Evolutionary conservation across 2,797 vertebrate genomes (phyloP).

Genomic region (Microtus obscurus): DNA sequence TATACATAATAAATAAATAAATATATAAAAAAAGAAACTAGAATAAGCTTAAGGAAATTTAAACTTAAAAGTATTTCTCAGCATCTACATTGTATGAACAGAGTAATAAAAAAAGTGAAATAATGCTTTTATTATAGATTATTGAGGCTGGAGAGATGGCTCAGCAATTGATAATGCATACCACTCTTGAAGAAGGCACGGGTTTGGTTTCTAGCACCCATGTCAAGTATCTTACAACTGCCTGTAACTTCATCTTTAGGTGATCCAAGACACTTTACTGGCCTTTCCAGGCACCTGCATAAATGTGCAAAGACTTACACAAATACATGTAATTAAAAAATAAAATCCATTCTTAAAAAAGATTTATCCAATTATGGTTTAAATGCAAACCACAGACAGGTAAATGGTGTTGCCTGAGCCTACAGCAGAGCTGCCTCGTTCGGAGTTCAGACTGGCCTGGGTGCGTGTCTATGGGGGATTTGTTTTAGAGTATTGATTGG

Average conservation of each 20-base stretch:
- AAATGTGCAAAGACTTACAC: background rate
- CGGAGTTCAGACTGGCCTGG: background rate
- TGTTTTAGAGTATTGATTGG: background rate
- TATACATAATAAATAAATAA: too few relatives aligned
- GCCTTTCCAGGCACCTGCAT: background rate
- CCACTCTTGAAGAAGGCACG: background rate
- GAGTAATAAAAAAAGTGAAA: background rate
- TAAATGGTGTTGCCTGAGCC: background rate
- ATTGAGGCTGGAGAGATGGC: background rate
- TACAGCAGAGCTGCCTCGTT: background rate
- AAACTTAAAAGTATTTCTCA: background rate
- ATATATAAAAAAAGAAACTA: too few relatives aligned
- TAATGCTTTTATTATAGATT: background rate
- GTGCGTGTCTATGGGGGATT: background rate
- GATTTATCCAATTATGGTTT: background rate
- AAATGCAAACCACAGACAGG: background rate
- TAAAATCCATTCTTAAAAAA: background rate
- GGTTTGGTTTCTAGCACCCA: background rate
- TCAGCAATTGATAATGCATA: background rate
- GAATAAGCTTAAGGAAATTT: background rate
- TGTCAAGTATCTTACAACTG: background rate
- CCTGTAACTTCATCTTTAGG: background rate
- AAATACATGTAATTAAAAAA: background rate
- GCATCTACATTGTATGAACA: background rate
- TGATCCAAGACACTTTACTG: background rate